Evolutionary conservation across 2,888 invertebrate genomes (phyloP), one percentile per base, ranked within the genome.

Genomic region (Eupithecia insigniata): DNA sequence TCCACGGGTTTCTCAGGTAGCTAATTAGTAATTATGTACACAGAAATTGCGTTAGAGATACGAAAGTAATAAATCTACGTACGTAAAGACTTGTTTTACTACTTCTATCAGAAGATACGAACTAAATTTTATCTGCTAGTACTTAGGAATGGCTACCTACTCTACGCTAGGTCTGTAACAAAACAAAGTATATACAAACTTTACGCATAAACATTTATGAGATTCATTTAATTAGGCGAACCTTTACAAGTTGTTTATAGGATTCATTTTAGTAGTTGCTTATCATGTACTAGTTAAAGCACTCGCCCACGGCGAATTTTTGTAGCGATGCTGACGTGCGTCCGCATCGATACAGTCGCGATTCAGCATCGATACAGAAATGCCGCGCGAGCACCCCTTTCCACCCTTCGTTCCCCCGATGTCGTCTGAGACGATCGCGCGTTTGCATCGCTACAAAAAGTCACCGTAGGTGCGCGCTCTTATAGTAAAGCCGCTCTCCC

Each of bases 1-100:
- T 69, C 66, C 10, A 30, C 72, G 78, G 81, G 84, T 82, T 85
- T 85, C 82, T 55, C 78, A 82, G 81, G 81, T 79, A 86, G 84
- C 82, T 88, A 88, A 90, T 90, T 86, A 86, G 82, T 88, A 88
- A 90, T 90, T 86, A n/a, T n/a, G n/a, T n/a, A 86, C 78, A 74
- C 73, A 76, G 80, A 83, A 84, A 79, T 79, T 82, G 81, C 81
- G 76, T 71, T 67, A 51, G 39, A 34, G 30, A 69, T 70, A 68
- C 68, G 61, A 51, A 69, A 72, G 75, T 73, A 79, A 78, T 79
- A 79, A 79, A 79, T 73, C 72, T 64, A 58, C 58, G 66, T 72
- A 64, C 61, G 68, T 55, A 72, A 67, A 67, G 66, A 72, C 62
- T 34, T 39, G 46, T 43, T 60, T 51, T 62, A 55, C 61, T 66